Evolutionary conservation across 2,888 invertebrate genomes (phyloP), one percentile per base, ranked within the genome.

Genomic region (Rhodophaea formosa): DNA sequence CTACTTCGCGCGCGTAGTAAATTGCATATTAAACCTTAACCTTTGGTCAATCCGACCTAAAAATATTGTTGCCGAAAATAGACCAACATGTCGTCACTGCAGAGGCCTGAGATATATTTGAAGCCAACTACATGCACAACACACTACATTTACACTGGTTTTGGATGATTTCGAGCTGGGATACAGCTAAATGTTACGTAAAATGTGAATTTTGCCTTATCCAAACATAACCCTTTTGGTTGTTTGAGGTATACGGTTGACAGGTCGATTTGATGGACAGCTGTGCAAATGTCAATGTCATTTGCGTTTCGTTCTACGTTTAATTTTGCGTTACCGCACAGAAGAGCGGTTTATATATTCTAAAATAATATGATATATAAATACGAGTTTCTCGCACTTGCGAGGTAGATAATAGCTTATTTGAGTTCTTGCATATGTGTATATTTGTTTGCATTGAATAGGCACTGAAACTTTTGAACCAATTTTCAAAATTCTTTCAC

Each of bases 11-110:
- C 71, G 72, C 77, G 77, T 71, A 70, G 72, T 75, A 79, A 81
- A 79, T 79, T 55, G 79, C 78, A 79, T 78, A 78, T 72, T 75
- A 79, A 86, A 80, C 86, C 84, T 88, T 86, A 82, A 90, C 90
- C 90, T 90, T 89, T 90, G 91, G 76, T 82, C 87, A 81, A 84
- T 78, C 77, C 86, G 76, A 81, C 82, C n/a, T 79, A 83, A 84
- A 87, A 86, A 82, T 62, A 70, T 77, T 70, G 63, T 68, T 65
- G 80, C 83, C 80, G 70, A 86, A 90, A 90, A 90, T 90, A 90
- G 90, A 88, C 72, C 70, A 65, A 74, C 54, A 74, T 73, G 79
- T 76, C 80, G 80, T 69, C 64, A 70, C 59, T 74, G 67, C 71
- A 67, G 65, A 66, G 62, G 62, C 53, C 49, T 57, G 47, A 54